Base-by-base conservation (phyloP, 2,888 invertebrate genomes). In the Monopis laevigella region DNA sequence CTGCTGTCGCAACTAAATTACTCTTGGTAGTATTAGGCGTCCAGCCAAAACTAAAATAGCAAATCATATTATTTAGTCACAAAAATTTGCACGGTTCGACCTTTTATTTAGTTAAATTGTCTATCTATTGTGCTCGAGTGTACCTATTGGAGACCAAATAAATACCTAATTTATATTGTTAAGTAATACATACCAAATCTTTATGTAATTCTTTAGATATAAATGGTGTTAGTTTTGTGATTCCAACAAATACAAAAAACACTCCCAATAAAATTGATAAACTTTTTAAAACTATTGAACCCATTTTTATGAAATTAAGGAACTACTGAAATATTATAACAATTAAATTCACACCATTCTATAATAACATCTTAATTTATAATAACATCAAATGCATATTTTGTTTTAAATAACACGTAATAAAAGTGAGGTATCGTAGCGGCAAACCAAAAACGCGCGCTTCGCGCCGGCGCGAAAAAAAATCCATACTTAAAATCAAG, bases 181-280 rank as follows among this genome's bases (percentile, higher is more conserved):
- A 39, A 39, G 41, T 34, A 24, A 35, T 27, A 65, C 90, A 88
- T 75, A 96, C 96, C 89, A 97, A 86, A 81, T 97, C 96, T 84
- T 93, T 95, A 71, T 97, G 96, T 48, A 97, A 86, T 74, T 97
- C 97, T 83, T 93, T 93, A 57, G 94, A 96, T 51, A 97, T 87
- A 56, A 90, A 86, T 50, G 95, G 94, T 47, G 96, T 92, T 48
- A 97, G 75, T 81, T 97, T 97, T 61, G 97, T 89, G 44, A 92
- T 88, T 44, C 97, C 97, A 51, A 96, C 93, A 67, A 97, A 96
- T 60, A 97, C 88, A 71, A 97, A 97, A 82, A 97, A 97, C 56
- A 96, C 82, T 46, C 97, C 97, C 62, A 97, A 82, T 40, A 97
- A 86, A 56, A 97, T 83, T 39, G 96, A 96, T 56, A 97, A 84